Percentiles rank a stretch among this genome's conserved stretches.
Conservation (phyloP, 2,888 invertebrate genomes). For the Aporophyla nigra region DNA sequence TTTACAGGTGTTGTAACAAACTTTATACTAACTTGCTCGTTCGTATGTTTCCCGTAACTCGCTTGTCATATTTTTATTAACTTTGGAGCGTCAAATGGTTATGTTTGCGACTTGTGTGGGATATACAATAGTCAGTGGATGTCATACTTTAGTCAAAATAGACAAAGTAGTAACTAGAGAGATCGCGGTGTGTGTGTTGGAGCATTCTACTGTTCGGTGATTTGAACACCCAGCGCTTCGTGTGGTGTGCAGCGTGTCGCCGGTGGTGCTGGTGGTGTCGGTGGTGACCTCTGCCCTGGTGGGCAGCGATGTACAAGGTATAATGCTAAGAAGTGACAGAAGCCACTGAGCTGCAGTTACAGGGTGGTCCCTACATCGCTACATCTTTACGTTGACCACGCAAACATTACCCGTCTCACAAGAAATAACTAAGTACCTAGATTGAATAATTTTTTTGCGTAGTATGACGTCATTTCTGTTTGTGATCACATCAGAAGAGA, state of each 20-base stretch:
- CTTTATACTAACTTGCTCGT: neutral
- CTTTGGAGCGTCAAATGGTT: neutral
- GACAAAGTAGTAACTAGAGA: conserved; percentile 1
- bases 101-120: neutral
- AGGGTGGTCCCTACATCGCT: too few species aligned
- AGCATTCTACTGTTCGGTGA: conserved; percentile 71
- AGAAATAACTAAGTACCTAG: conserved; percentile 4
- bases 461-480: conserved; percentile 60
- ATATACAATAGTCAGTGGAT: neutral
- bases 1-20: neutral
- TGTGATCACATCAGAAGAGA: conserved; percentile 65
- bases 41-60: neutral
- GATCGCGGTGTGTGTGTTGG: conserved; percentile 64
- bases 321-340: too few species aligned
- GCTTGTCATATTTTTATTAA: neutral
- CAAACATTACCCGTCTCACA: neutral
- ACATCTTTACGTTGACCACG: neutral
- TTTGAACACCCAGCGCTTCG: conserved; percentile 71
- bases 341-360: too few species aligned
- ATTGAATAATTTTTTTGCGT: conserved; percentile 18
- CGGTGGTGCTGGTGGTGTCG: conserved; percentile 18
- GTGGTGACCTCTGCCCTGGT: neutral
- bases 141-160: neutral
- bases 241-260: conserved; percentile 64
- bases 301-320: too few species aligned